Conservation (phyloP, 2,113 vertebrate genomes). For the Romanogobio albipinnatus region DNA sequence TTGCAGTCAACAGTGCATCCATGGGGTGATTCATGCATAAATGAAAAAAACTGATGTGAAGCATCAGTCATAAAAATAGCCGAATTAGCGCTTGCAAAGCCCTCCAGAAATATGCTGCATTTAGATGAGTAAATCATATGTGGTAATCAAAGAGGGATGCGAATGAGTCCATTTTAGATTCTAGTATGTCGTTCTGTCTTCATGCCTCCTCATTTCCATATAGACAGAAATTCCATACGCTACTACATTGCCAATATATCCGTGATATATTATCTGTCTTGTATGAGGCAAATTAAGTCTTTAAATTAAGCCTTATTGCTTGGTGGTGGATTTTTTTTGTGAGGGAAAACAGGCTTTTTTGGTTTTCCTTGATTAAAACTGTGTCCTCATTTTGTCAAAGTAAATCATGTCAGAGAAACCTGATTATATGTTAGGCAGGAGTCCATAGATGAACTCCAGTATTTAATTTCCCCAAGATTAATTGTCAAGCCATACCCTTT, state of each 20-base stretch:
- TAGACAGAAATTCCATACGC: conserved; percentile 28
- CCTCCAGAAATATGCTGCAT: conserved; percentile 15
- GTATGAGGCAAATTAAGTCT: conserved; percentile 22
- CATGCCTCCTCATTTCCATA: conserved; percentile 36
- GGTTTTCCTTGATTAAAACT: conserved; percentile 13
- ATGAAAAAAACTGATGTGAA: neutral
- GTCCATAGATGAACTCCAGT: conserved; percentile 8
- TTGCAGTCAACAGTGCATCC: neutral
- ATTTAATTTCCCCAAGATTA: conserved; percentile 41
- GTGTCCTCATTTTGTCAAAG: conserved; percentile 33
- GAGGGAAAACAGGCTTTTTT: neutral
- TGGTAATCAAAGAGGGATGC: conserved; percentile 6
- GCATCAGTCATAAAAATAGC: neutral
- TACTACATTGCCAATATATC: conserved; percentile 11
- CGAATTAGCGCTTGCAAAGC: neutral
- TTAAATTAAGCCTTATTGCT: conserved; percentile 28
- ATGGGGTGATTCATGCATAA: neutral
- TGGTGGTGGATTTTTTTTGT: neutral
- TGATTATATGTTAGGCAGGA: conserved; percentile 25
- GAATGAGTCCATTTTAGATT: conserved; percentile 24
- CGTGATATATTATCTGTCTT: neutral
- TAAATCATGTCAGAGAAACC: conserved; percentile 31
- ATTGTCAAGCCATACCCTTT: conserved; percentile 16
- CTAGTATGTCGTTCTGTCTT: neutral
- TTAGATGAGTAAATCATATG: conserved; percentile 23